Conservation (phyloP, 2,113 vertebrate species). For the Chaetura pelagica region DNA sequence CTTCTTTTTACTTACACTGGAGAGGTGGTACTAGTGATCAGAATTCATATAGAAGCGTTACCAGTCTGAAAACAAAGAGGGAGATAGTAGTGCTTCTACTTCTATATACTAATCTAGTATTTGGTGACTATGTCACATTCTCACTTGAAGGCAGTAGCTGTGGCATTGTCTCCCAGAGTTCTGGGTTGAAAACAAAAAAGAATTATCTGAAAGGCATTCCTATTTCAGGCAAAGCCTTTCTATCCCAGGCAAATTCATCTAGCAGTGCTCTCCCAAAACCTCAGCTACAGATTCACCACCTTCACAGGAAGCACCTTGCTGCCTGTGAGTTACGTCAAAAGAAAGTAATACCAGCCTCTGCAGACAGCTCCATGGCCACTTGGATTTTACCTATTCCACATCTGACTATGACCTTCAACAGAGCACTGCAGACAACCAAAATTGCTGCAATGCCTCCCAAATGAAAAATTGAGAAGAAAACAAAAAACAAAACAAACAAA, state of each 20-base stretch:
- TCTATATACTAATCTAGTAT: neutral
- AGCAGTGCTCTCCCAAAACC: neutral
- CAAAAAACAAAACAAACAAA: neutral
- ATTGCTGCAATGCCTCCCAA: neutral
- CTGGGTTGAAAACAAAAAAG: neutral
- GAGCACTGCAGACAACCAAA: neutral
- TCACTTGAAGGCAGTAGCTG: neutral
- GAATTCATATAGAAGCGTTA: neutral
- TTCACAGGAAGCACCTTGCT: neutral
- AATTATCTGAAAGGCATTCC: neutral
- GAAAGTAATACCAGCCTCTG: neutral
- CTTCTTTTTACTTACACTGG: neutral
- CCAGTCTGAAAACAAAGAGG: neutral
- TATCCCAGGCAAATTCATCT: neutral
- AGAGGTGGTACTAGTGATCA: neutral
- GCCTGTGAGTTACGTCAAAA: neutral
- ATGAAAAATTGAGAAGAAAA: neutral
- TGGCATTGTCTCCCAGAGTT: neutral
- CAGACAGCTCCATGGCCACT: rapidly evolving
- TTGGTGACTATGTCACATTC: neutral
- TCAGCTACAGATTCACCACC: neutral
- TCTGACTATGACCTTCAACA: neutral
- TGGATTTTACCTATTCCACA: neutral
- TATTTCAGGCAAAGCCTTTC: neutral
- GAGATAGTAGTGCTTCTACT: neutral